Conservation (phyloP, 2,113 vertebrate genomes). For the Brachyhypopomus gauderio region DNA sequence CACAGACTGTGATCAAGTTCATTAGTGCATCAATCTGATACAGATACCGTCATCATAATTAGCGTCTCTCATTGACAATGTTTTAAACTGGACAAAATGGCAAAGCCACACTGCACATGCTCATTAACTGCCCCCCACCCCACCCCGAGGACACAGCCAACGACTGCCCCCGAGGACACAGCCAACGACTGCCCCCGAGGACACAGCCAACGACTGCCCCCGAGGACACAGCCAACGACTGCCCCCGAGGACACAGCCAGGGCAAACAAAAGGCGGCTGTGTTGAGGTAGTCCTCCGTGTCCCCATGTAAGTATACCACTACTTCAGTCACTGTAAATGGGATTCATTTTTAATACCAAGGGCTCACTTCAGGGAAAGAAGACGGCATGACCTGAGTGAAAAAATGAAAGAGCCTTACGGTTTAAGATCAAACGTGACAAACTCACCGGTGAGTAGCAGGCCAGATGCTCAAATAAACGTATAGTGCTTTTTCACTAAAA, state of each 20-base stretch:
- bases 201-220: not conserved
- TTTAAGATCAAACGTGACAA: not conserved
- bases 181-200: not conserved
- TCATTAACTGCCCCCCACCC: not conserved
- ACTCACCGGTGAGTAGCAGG: not conserved
- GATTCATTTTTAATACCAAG: slow-evolving; percentile 13
- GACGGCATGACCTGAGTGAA: not conserved
- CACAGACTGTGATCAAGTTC: not conserved
- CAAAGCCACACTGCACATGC: not conserved
- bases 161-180: not conserved
- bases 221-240: not conserved
- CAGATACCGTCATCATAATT: not conserved
- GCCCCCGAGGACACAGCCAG: not conserved
- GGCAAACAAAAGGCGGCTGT: slow-evolving; percentile 1
- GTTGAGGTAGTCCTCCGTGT: not conserved
- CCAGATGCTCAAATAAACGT: not conserved
- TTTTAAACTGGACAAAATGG: not conserved
- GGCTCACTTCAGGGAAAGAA: not conserved
- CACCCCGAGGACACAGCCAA: too few species aligned
- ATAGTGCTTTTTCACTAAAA: not conserved
- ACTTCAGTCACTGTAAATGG: not conserved
- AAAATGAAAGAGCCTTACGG: not conserved
- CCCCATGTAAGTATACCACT: not conserved
- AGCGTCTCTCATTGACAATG: not conserved
- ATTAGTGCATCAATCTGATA: not conserved